Base-by-base conservation (phyloP, 2,113 vertebrate genomes). In the Axis porcinus region DNA sequence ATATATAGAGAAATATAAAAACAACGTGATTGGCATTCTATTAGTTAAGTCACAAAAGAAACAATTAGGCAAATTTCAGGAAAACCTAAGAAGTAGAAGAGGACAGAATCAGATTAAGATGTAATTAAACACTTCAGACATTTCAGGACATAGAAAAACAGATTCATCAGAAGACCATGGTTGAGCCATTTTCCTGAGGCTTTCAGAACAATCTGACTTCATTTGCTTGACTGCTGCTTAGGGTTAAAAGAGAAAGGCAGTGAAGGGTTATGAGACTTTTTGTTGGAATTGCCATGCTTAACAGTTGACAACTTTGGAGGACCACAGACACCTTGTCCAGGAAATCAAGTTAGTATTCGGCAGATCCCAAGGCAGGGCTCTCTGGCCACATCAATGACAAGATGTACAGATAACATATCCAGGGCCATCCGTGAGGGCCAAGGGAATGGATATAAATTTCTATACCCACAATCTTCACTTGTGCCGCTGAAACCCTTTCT, bases 1-100 rank as follows among this genome's bases (percentile, higher is more conserved):
- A 99, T 98, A 97, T 28, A 90, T 6, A 95, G 2, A 97, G 50
- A 95, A 16, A 96, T 70, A 99, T 98, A 99, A 97, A 98, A 99
- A 99, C 98, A 99, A 99, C 97, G 98, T 43, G 92, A 98, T 99
- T 97, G 98, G 97, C 98, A 99, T 97, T 98, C 98, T 98, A 98
- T 98, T 97, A 83, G 98, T 98, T 98, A 98, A 98, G 95, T 98
- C 98, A 99, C 98, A 98, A 93, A 96, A 97, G 78, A 98, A 97
- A 98, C 97, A 99, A 98, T 98, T 97, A 98, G 98, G 98, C 95
- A 98, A 96, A 93, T 99, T 98, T 96, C 98, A 98, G 96, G 92
- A 98, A 94, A 98, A 98, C 98, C 98, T 96, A 99, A 98, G 97
- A 97, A 97, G 95, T 98, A 97, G 93, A 97, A 97, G 94, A 96